Percentiles rank a stretch among this genome's conserved stretches.
phyloP scores from a whole-genome alignment of 2,888 invertebrate genomes.

The Agrilus biguttatus region DNA sequence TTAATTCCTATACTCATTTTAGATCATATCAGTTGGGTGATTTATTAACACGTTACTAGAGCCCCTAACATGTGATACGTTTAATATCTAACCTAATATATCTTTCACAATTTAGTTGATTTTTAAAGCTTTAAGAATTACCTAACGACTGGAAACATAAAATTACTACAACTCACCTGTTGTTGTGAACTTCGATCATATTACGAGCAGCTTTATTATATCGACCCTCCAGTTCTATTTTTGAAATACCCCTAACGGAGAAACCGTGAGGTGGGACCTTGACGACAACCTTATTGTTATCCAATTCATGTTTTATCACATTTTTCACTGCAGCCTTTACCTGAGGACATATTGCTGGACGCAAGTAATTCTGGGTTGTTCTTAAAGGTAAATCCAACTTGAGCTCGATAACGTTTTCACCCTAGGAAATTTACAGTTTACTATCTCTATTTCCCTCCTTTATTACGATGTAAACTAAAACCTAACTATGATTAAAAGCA shows the following conservation, averaged over 20 bases:
- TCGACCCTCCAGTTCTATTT: conserved; percentile 29
- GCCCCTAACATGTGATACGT: no score
- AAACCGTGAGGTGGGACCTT: conserved; percentile 27
- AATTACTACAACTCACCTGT: conserved; percentile 17
- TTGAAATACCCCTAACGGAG: conserved; percentile 21
- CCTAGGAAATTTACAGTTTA: conserved; percentile 12
- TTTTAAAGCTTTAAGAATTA: not conserved
- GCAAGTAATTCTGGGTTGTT: conserved; percentile 62
- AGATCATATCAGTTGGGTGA: no score
- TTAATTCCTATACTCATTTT: no score
- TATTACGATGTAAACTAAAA: no score
- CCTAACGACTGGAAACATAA: not conserved
- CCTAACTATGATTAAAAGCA: no score
- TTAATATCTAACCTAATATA: no score
- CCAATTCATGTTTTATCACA: conserved; percentile 35
- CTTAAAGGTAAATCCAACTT: conserved; percentile 61
- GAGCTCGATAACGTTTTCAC: conserved; percentile 59
- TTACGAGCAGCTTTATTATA: conserved; percentile 28
- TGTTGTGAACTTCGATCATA: conserved; percentile 27
- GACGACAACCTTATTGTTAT: conserved; percentile 24
- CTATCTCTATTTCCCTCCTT: no score
- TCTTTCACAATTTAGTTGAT: no score
- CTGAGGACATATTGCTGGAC: conserved; percentile 55
- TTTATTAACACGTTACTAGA: no score
- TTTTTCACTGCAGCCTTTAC: conserved; percentile 52